Conservation (phyloP, 2,888 invertebrate genomes). For the Cephus pygmeus region DNA sequence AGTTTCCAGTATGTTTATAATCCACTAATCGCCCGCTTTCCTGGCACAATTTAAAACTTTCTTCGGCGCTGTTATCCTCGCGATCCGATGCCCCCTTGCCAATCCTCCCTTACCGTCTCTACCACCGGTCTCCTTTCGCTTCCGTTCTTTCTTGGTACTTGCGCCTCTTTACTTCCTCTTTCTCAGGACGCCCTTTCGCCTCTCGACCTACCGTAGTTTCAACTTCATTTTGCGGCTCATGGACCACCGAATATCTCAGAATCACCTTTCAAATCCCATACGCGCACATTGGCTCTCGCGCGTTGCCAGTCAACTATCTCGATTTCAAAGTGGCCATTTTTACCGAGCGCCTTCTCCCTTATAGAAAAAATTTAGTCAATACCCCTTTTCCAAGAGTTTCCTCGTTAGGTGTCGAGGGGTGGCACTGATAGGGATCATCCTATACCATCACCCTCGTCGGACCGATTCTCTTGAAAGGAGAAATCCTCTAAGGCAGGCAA, state of each 20-base stretch:
- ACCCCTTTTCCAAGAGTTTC: too few relatives aligned
- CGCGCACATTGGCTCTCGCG: too few relatives aligned
- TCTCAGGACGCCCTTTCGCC: conserved; percentile 25
- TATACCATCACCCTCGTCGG: too few relatives aligned
- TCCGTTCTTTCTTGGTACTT: conserved; percentile 18
- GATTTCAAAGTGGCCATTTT: too few relatives aligned
- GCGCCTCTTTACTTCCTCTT: conserved; percentile 7
- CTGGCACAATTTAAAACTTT: conserved; percentile 62
- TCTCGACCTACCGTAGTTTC: conserved; percentile 42
- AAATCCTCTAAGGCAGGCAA: too few relatives aligned
- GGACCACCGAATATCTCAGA: conserved; percentile 56
- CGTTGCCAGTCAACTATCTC: too few relatives aligned
- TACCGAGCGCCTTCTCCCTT: too few relatives aligned
- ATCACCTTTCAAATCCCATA: conserved; percentile 20
- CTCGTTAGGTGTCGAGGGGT: too few relatives aligned
- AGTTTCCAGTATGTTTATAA: conserved; percentile 62
- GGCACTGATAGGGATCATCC: too few relatives aligned
- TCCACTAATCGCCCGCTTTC: conserved; percentile 60
- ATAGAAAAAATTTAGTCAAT: too few relatives aligned
- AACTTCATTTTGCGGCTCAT: conserved; percentile 64
- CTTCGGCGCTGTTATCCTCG: conserved; percentile 39
- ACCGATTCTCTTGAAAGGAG: too few relatives aligned
- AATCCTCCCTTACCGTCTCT: neutral
- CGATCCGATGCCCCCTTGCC: conserved; percentile 14
- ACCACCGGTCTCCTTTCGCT: conserved; percentile 4